phyloP scores from a whole-genome alignment of 2,888 invertebrate species.

The Leistus spinibarbis region DNA sequence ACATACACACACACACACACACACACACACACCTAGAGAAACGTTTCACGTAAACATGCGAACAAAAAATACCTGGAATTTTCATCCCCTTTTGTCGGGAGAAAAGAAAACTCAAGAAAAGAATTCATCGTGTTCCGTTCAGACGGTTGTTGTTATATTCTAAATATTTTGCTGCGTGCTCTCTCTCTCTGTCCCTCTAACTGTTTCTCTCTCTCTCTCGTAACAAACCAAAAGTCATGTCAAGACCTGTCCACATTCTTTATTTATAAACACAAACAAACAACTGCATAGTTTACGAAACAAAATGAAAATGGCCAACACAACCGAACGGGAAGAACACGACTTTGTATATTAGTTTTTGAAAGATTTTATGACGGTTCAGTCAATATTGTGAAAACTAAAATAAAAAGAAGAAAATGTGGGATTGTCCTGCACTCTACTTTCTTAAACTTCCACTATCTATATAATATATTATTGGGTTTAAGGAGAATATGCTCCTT shows the following conservation, averaged over 20 bases:
- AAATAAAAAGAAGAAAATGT: no score
- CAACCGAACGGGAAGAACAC: neutral
- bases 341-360: no score
- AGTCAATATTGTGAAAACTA: no score
- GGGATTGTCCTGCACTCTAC: no score
- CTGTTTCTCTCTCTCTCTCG: no score
- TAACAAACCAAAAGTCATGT: neutral
- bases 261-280: neutral
- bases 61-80: neutral
- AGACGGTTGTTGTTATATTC: no score
- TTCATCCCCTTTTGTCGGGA: neutral
- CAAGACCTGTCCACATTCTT: neutral
- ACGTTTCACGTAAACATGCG: neutral
- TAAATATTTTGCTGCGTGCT: neutral
- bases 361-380: no score
- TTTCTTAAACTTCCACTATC: no score
- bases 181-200: no score
- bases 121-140: neutral
- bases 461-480: no score
- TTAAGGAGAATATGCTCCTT: no score
- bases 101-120: neutral
- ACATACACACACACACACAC: neutral
- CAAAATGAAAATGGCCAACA: neutral
- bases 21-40: neutral
- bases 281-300: neutral